Evolutionary conservation across 2,113 vertebrate genomes (phyloP).

Genomic region (Melanostigma gelatinosum): DNA sequence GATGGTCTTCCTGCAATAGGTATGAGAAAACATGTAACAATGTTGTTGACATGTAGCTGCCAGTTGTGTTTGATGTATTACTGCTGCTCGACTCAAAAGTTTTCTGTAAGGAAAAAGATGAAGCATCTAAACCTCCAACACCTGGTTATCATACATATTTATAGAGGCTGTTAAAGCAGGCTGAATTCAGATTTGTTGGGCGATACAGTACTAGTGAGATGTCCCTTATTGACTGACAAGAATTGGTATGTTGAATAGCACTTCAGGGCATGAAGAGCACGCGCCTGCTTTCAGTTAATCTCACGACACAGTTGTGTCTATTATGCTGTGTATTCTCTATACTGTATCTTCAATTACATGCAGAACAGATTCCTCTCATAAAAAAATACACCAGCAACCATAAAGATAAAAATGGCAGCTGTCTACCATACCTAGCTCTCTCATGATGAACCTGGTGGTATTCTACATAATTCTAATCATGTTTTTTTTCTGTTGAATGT

Average conservation of each 20-base stretch:
- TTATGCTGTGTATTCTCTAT: neutral
- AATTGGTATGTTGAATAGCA: slow-evolving; percentile 19
- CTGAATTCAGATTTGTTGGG: slow-evolving; percentile 43
- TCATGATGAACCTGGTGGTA: neutral
- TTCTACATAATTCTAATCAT: slow-evolving; percentile 5
- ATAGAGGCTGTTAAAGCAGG: slow-evolving; percentile 59
- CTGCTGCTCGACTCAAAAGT: slow-evolving; percentile 37
- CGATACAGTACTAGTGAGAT: slow-evolving; percentile 4
- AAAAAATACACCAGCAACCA: slow-evolving; percentile 4
- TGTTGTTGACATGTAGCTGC: slow-evolving; percentile 68
- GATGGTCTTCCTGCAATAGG: slow-evolving; percentile 44
- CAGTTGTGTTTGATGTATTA: slow-evolving; percentile 45
- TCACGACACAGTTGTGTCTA: neutral
- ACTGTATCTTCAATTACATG: neutral
- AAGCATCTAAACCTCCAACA: slow-evolving; percentile 38
- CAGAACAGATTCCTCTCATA: neutral
- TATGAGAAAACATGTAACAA: slow-evolving; percentile 57
- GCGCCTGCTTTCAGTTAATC: slow-evolving; percentile 1
- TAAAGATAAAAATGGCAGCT: neutral
- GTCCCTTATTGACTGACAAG: slow-evolving; percentile 22
- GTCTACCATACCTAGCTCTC: neutral
- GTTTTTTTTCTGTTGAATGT: neutral
- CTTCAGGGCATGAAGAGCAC: slow-evolving; percentile 23
- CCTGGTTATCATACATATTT: slow-evolving; percentile 61
- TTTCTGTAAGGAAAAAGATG: slow-evolving; percentile 42